Evolutionary conservation across 2,888 invertebrate genomes (phyloP).

Genomic region (Dasypogon diadema): DNA sequence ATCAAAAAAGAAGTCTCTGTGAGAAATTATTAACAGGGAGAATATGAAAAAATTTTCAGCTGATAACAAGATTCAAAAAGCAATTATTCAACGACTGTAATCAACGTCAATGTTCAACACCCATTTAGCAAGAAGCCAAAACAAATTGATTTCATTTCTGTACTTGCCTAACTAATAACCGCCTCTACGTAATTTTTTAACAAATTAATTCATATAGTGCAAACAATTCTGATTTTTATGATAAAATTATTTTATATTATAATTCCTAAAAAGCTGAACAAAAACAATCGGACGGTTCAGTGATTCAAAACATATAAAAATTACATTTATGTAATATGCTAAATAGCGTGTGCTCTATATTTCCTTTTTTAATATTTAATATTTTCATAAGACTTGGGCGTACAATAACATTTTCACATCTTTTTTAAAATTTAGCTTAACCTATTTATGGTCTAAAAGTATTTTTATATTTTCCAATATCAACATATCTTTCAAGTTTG

Average conservation of each 20-base stretch:
- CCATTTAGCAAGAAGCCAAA: neutral
- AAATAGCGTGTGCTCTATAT: conserved; percentile 23
- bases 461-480: conserved; percentile 1
- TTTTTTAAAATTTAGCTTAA: conserved; percentile 32
- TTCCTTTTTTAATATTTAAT: conserved; percentile 32
- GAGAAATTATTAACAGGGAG: too few relatives aligned
- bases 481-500: conserved; percentile 37
- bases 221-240: neutral
- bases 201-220: neutral
- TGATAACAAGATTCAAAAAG: too few relatives aligned
- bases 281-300: conserved; percentile 27
- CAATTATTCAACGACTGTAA: too few relatives aligned
- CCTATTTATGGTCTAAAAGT: conserved; percentile 25
- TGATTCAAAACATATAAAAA: conserved; percentile 40
- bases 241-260: neutral
- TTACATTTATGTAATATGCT: conserved; percentile 20
- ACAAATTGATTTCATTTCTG: neutral
- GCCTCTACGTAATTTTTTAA: neutral
- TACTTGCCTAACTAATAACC: neutral
- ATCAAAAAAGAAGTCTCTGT: too few relatives aligned
- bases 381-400: conserved; percentile 68
- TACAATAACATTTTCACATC: conserved; percentile 61
- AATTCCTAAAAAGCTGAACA: conserved; percentile 29
- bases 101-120: neutral
- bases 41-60: neutral